Evolutionary conservation across 1,140 invertebrate genomes (phyloP), one percentile per base, ranked within the genome.

Genomic region (Tetranychus urticae): DNA sequence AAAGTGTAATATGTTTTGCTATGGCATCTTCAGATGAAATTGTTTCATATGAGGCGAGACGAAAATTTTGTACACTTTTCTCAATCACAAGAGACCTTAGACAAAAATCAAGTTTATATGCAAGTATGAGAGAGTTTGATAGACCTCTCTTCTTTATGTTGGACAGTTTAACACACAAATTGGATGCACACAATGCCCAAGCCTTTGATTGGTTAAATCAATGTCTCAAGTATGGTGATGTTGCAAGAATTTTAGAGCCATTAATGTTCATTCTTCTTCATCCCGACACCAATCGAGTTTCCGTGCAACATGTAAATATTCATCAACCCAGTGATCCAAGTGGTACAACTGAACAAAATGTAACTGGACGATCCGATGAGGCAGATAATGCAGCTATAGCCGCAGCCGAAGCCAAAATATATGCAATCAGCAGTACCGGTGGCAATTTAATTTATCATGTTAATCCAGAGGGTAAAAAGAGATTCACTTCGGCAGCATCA

Each of bases 361-460:
- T 0, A 23, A 23, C 23, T 23, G 23, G 10, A 23, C 23, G 23
- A 23, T 23, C 23, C 23, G 68, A 67, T 64, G 65, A 64, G 47
- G 61, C 66, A 39, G 56, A 62, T 10, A 42, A 64, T 45, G 64
- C 56, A 45, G 60, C 64, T 52, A 66, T 58, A 13, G 65, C 58
- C 36, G 63, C 33, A 14, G 58, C 65, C 8, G 71, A 78, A 73
- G 76, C 80, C 0, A 82, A 84, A 68, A 84, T 89, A 10, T 87
- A 84, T 70, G 86, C 86, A 2, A 86, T 89, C 46, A 88, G 85
- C 67, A 86, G 81, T 54, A 83, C 85, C 34, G 83, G 86, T 65
- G 86, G 86, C 1, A 86, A 86, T 67, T 80, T 88, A 1, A 85
- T 85, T 65, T 88, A 88, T 71, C 86, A 88, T 69, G 81, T 87